A percentile compares a stretch with the other conserved stretches of the same genome.
Evolutionary conservation across 2,797 vertebrate genomes (phyloP).

Genomic region (Helicolenus hilgendorfi): DNA sequence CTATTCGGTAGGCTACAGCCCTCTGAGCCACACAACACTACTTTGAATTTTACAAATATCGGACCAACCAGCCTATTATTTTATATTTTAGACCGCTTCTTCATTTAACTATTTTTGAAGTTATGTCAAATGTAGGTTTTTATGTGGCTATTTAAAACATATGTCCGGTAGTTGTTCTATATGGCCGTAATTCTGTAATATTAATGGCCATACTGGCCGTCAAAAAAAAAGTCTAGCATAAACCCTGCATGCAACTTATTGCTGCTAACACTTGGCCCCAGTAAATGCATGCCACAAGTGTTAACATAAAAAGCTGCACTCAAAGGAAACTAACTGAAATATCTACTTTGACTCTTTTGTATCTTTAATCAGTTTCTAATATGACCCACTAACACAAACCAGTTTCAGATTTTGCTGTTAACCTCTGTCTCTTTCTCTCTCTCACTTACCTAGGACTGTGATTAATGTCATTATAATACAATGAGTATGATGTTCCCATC

Average conservation of each 20-base stretch:
- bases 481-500: slow-evolving; percentile 77
- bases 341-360: neutral
- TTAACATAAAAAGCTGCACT: slow-evolving; percentile 9
- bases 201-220: too few species aligned
- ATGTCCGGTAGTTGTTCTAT: too few species aligned
- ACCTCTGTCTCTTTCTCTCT: slow-evolving; percentile 29
- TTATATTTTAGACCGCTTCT: too few species aligned
- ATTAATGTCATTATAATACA: slow-evolving; percentile 81
- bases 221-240: too few species aligned
- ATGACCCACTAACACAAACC: slow-evolving; percentile 40
- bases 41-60: too few species aligned
- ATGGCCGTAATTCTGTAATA: rapidly evolving
- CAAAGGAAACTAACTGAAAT: neutral
- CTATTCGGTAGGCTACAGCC: too few species aligned
- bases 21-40: too few species aligned
- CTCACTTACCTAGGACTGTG: slow-evolving; percentile 50
- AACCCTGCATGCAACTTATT: neutral
- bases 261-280: neutral
- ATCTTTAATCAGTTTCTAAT: slow-evolving; percentile 36
- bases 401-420: slow-evolving; percentile 35
- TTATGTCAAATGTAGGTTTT: too few species aligned
- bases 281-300: neutral
- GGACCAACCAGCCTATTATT: too few species aligned
- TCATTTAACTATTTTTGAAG: too few species aligned
- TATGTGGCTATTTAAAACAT: too few species aligned